phyloP scores from a whole-genome alignment of 2,113 vertebrate species.

The Podiceps cristatus region DNA sequence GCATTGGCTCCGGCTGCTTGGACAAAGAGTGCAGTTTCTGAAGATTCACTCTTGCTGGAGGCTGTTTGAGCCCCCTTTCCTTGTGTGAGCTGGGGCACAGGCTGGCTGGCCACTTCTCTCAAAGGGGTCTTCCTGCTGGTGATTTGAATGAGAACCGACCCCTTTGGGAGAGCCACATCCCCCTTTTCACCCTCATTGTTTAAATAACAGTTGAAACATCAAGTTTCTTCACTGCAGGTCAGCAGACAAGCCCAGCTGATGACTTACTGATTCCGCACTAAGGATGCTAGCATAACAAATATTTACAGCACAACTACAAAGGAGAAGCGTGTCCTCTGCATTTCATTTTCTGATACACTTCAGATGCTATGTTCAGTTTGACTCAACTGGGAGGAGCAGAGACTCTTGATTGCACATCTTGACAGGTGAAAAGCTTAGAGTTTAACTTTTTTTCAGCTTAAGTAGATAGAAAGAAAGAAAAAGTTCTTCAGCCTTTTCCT shows the following conservation, averaged over 20 bases:
- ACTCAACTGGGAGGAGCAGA: not conserved
- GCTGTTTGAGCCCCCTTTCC: not conserved
- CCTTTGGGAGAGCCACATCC: not conserved
- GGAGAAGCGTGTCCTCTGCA: not conserved
- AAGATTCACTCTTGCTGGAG: not conserved
- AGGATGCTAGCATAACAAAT: not conserved
- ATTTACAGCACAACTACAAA: not conserved
- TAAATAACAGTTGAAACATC: not conserved
- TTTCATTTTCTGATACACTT: not conserved
- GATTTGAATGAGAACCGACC: not conserved
- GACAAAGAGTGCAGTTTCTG: not conserved
- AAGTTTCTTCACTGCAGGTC: not conserved
- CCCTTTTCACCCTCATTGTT: fast-evolving
- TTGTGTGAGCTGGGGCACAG: not conserved
- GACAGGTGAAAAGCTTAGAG: not conserved
- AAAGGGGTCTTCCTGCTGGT: not conserved
- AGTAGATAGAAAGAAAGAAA: not conserved
- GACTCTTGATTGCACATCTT: not conserved
- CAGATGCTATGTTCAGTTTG: not conserved
- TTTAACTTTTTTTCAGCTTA: not conserved
- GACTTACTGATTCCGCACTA: not conserved
- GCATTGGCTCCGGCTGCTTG: not conserved
- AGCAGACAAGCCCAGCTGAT: not conserved
- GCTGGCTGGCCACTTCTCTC: not conserved
- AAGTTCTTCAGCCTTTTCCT: not conserved